These are phyloP conservation scores for Uropsilus gracilis DNA, from an alignment of 2,113 vertebrate species.

Conservation along the genomic window DNA sequence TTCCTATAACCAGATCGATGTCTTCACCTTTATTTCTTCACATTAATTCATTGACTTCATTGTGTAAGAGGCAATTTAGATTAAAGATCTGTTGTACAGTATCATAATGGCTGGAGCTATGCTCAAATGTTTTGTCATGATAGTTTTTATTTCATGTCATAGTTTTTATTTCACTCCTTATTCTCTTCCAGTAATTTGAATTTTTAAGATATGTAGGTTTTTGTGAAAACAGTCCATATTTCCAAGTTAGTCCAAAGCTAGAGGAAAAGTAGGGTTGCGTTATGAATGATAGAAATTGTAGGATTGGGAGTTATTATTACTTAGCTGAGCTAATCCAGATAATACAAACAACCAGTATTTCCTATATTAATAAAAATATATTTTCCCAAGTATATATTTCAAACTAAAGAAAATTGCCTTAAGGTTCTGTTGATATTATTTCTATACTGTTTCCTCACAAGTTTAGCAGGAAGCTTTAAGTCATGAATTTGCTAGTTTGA, in stretches of 20 bases:
- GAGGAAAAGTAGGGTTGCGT: neutral
- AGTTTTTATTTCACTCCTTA: neutral
- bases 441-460: neutral
- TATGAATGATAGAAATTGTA: neutral
- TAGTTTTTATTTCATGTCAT: neutral
- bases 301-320: neutral
- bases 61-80: neutral
- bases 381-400: constrained; percentile 33
- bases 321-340: neutral
- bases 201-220: neutral
- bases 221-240: neutral
- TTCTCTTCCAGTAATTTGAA: neutral
- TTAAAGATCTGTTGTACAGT: neutral
- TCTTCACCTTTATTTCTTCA: constrained; percentile 22
- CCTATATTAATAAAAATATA: constrained; percentile 26
- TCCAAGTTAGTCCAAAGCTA: neutral
- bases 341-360: neutral
- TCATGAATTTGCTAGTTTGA: neutral
- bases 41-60: neutral
- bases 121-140: neutral
- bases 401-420: neutral
- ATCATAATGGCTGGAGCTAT: neutral
- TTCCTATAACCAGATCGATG: neutral
- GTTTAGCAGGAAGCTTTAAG: neutral
- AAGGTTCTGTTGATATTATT: neutral